Evolutionary conservation across 2,888 invertebrate species (phyloP).

Genomic region (Tillus elongatus): DNA sequence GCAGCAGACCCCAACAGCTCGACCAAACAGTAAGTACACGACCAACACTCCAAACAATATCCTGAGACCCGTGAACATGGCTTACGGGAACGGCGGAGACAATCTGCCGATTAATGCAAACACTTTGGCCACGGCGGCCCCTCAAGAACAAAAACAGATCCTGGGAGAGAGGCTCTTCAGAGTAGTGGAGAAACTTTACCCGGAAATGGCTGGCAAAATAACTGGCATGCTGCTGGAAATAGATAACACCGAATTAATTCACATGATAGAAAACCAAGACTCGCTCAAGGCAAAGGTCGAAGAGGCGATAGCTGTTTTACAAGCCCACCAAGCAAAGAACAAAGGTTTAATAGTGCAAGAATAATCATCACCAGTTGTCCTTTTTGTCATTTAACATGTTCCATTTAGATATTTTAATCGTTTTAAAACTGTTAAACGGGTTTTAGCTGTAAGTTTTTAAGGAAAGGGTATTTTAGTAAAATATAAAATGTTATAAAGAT

Average conservation of each 20-base stretch:
- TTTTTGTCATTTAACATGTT: too few relatives aligned
- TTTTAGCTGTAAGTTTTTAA: constrained; percentile 3
- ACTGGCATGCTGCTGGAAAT: constrained; percentile 98
- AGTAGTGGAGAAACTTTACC: constrained; percentile 87
- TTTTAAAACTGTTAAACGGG: too few relatives aligned
- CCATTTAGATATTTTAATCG: not conserved
- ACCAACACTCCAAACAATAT: constrained; percentile 45
- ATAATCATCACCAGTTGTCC: too few relatives aligned
- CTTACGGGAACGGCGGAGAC: constrained; percentile 34
- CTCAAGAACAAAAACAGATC: constrained; percentile 97
- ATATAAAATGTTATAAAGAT: not conserved
- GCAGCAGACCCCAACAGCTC: constrained; percentile 64
- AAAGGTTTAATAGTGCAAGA: constrained; percentile 24
- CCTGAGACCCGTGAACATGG: constrained; percentile 30
- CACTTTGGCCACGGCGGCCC: constrained; percentile 84
- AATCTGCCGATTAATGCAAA: constrained; percentile 83
- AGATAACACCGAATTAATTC: constrained; percentile 92
- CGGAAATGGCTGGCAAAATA: constrained; percentile 90
- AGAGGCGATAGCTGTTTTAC: constrained; percentile 94
- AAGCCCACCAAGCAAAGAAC: constrained; percentile 75
- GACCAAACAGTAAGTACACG: constrained; percentile 77
- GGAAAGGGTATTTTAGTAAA: not conserved
- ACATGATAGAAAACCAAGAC: constrained; percentile 86
- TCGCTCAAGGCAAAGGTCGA: constrained; percentile 93
- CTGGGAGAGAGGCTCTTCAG: constrained; percentile 96